Conservation (phyloP, 2,113 vertebrate genomes). For the Syrrhaptes paradoxus region DNA sequence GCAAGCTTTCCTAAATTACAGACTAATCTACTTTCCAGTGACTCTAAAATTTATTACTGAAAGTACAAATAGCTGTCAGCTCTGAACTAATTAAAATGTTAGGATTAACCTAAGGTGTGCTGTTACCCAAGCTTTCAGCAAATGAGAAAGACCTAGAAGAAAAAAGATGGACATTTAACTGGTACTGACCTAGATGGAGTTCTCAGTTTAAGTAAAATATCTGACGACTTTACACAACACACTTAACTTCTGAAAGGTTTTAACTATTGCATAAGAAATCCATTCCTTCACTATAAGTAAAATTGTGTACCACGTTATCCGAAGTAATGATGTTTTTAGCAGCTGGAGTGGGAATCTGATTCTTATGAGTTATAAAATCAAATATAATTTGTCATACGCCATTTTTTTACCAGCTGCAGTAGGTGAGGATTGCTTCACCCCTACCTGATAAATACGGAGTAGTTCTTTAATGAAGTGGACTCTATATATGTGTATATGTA, state of each 20-base stretch:
- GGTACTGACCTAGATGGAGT: not conserved
- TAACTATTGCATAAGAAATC: not conserved
- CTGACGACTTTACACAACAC: not conserved
- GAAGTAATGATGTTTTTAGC: not conserved
- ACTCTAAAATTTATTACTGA: conserved; percentile 38
- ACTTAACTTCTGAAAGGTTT: not conserved
- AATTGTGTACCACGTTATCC: not conserved
- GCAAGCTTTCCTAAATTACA: conserved; percentile 38
- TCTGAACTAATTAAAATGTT: conserved; percentile 59
- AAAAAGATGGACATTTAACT: not conserved
- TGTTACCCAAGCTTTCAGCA: conserved; percentile 16
- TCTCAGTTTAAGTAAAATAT: not conserved
- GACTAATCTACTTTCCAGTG: conserved; percentile 43
- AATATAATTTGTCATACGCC: not conserved
- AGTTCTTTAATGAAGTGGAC: not conserved
- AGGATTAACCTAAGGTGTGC: conserved; percentile 32
- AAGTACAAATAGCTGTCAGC: conserved; percentile 39
- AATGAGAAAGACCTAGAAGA: not conserved
- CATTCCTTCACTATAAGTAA: not conserved
- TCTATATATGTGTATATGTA: not conserved
- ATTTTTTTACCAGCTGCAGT: not conserved
- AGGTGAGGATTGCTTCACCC: not conserved
- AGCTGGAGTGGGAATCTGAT: not conserved
- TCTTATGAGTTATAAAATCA: not conserved
- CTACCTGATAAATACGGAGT: not conserved